Base-by-base conservation (phyloP, 2,888 invertebrate genomes). In the Athetis lepigone region DNA sequence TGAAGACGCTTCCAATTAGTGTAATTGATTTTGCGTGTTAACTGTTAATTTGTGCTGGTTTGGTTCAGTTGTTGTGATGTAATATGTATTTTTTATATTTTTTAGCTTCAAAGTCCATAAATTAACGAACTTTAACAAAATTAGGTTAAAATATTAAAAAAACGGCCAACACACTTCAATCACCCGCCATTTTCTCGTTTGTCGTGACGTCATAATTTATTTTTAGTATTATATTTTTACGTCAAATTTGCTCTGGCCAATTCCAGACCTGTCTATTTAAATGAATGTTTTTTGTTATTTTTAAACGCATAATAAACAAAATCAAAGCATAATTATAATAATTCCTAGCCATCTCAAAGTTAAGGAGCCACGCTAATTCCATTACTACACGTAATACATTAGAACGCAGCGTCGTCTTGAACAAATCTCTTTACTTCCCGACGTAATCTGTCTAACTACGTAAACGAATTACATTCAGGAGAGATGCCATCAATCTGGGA, bases 381-480 rank as follows among this genome's bases (percentile, higher is more conserved):
- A 70, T 79, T 76, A 79, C 67, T 61, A 66, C 66, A 67, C 75
- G 58, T 72, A 62, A 70, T 76, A 72, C 72, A 66, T 80, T 70
- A 81, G 67, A 47, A 69, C 67, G 42, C 69, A 57, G 65, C 7
- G 52, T 45, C 54, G 66, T 69, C 64, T 69, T 65, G 52, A 63
- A 75, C 80, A 79, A 80, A 75, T 80, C 75, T 75, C 77, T 74
- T 79, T 79, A 79, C 79, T 70, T 70, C 56, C 66, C 59, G 23
- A 46, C 70, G 77, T 80, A 80, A 80, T 80, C 80, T 66, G 71
- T 72, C 80, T 81, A 67, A 82, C 80, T 80, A 77, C 75, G 52
- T 83, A 81, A 82, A 82, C 68, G 79, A 74, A 81, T 82, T 82
- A 82, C 72, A 57, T 46, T 56, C 56, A 33, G 23, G 54, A 67